These are phyloP conservation scores for Anthopleura sola DNA, from an alignment of 64 coral and sea anemone species.

Conservation along the genomic window DNA sequence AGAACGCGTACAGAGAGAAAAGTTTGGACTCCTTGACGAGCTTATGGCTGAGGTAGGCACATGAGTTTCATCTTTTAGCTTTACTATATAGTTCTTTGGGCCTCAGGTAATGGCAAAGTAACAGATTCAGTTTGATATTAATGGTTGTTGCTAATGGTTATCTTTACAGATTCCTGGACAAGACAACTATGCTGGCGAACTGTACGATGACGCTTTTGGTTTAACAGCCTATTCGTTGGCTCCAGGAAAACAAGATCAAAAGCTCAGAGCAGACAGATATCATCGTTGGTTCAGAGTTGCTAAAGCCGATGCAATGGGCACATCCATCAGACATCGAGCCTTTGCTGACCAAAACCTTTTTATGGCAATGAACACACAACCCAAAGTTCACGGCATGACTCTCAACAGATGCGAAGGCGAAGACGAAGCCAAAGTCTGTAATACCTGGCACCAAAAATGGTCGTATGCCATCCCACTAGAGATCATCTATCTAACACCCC, in stretches of 20 bases:
- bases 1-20: slow-evolving; percentile 14
- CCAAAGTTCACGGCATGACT: slow-evolving; percentile 56
- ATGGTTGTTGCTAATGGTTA: neutral
- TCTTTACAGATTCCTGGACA: slow-evolving; percentile 52
- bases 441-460: slow-evolving; percentile 35
- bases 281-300: slow-evolving; percentile 64
- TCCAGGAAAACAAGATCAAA: slow-evolving; percentile 29
- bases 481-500: slow-evolving; percentile 66
- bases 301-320: slow-evolving; percentile 50
- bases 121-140: too few relatives aligned
- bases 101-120: too few relatives aligned
- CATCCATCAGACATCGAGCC: slow-evolving; percentile 45
- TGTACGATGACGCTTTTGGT: slow-evolving; percentile 57
- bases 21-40: slow-evolving; percentile 42
- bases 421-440: neutral
- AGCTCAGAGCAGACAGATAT: slow-evolving; percentile 53
- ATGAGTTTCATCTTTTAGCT: too few relatives aligned
- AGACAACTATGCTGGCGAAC: slow-evolving; percentile 52
- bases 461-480: slow-evolving; percentile 69
- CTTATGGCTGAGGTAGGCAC: slow-evolving; percentile 52
- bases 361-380: slow-evolving; percentile 73
- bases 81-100: too few relatives aligned
- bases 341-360: slow-evolving; percentile 66
- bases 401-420: slow-evolving; percentile 39
- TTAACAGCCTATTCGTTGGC: slow-evolving; percentile 40